Percentiles rank a stretch among this genome's conserved stretches.
Evolutionary conservation across 1,140 invertebrate genomes (phyloP).

Genomic region (Dendrolimus punctatus): DNA sequence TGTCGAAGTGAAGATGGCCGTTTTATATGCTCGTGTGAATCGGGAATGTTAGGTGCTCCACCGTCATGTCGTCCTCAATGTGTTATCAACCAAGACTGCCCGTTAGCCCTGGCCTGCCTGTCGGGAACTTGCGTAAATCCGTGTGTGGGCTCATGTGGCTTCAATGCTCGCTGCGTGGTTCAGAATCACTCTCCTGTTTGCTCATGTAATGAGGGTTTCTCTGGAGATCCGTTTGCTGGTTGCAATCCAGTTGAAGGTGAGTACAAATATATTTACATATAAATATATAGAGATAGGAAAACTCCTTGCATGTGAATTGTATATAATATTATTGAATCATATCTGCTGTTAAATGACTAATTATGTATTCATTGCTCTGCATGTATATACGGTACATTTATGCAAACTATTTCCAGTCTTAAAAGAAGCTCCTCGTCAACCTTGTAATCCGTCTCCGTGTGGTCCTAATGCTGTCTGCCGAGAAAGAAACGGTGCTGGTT

Average conservation of each 20-base stretch:
- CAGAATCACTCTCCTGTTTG: slow-evolving; percentile 86
- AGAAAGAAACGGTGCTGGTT: slow-evolving; percentile 82
- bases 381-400: slow-evolving; percentile 18
- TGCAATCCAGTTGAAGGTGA: slow-evolving; percentile 80
- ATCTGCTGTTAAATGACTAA: slow-evolving; percentile 7
- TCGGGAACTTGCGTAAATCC: slow-evolving; percentile 85
- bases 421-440: slow-evolving; percentile 70
- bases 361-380: slow-evolving; percentile 14
- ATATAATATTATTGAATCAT: slow-evolving; percentile 16
- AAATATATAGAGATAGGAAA: background rate
- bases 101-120: slow-evolving; percentile 83
- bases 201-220: slow-evolving; percentile 80
- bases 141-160: slow-evolving; percentile 87
- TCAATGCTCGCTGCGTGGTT: slow-evolving; percentile 84
- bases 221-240: slow-evolving; percentile 87
- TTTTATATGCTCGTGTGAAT: slow-evolving; percentile 83
- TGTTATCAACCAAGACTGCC: slow-evolving; percentile 85
- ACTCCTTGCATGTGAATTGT: slow-evolving; percentile 16
- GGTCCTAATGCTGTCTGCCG: slow-evolving; percentile 86
- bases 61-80: slow-evolving; percentile 86
- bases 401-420: slow-evolving; percentile 53
- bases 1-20: slow-evolving; percentile 80
- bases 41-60: slow-evolving; percentile 87
- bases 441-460: slow-evolving; percentile 88
- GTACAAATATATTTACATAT: slow-evolving; percentile 22